Evolutionary conservation across 2,797 vertebrate genomes (phyloP).

Genomic region (Chlorospingus semifuscus): DNA sequence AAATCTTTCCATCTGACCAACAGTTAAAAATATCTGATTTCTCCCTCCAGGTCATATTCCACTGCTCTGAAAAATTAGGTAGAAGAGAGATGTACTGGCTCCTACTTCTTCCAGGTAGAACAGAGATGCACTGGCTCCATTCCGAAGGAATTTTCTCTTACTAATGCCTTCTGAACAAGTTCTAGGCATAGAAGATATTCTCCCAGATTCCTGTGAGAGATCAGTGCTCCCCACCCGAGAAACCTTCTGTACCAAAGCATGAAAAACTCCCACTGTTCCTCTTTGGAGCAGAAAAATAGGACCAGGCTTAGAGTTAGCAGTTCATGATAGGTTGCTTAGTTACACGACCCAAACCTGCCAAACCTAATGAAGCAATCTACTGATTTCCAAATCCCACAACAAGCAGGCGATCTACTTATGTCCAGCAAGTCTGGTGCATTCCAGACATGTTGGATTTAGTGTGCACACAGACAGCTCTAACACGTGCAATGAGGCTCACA

Average conservation of each 20-base stretch:
- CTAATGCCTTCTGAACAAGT: neutral
- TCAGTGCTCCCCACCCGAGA: neutral
- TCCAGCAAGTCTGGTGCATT: neutral
- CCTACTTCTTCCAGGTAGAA: neutral
- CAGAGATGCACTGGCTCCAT: neutral
- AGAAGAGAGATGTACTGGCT: neutral
- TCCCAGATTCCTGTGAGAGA: neutral
- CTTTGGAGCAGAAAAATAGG: neutral
- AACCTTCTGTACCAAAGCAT: neutral
- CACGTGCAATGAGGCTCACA: neutral
- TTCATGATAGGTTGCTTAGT: neutral
- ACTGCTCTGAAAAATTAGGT: neutral
- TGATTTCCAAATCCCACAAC: neutral
- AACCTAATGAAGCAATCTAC: neutral
- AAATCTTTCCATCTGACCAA: neutral
- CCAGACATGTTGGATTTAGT: neutral
- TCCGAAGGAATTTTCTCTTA: neutral
- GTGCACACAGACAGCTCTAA: neutral
- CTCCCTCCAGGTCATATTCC: neutral
- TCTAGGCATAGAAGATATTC: neutral
- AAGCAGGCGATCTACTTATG: neutral
- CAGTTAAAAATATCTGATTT: neutral
- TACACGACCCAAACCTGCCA: neutral
- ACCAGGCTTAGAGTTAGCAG: neutral
- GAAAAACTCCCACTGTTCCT: neutral